Evolutionary conservation across 2,888 invertebrate genomes (phyloP), one percentile per base, ranked within the genome.

Genomic region (Tenthredo notha): DNA sequence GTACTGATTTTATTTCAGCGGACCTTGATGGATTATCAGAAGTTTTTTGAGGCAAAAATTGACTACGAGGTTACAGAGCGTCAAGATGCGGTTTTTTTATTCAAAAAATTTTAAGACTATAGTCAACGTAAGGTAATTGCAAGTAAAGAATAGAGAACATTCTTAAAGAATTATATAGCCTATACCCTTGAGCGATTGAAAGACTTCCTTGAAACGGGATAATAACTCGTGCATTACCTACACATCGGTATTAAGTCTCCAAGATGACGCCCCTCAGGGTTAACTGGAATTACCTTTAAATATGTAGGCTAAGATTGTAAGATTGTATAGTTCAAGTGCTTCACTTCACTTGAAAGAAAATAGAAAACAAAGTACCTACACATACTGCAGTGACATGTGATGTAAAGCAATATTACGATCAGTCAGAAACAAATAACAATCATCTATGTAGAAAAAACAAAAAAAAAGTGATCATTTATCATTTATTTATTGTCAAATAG

Each of bases 281-380:
- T 40, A 47, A 70, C 21, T 50, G 33, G 47, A 70, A 67, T 47
- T 70, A 40, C 29, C 67, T 83, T 47, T 15, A 47, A 83, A 67
- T 67, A 67, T 67, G 67, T 67, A 70, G 80, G 80, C 80, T 80
- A 80, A 80, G 80, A 61, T 80, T 29, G 29, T 80, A 80, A 80
- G 80, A 61, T 80, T 29, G 29, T 37, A 61, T n/a, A 58, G 37
- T 54, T 61, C 80, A 50, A 80, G 80, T 77, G 77, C 77, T 77
- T 77, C 61, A 61, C n/a, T 61, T 58, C n/a, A 25, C 12, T 72
- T 12, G 10, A 29, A 40, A 61, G 50, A 80, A 80, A 78, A 37
- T 6, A 25, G 21, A 77, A 37, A 78, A 21, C 78, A 54, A 58
- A 61, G 25, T 50, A 37, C 33, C 2, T 37, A 6, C 7, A 21